Percentiles rank a stretch among this genome's conserved stretches.
These are phyloP conservation scores for Baronia brevicornis DNA, from an alignment of 2,888 invertebrate species.

Conservation along the genomic window DNA sequence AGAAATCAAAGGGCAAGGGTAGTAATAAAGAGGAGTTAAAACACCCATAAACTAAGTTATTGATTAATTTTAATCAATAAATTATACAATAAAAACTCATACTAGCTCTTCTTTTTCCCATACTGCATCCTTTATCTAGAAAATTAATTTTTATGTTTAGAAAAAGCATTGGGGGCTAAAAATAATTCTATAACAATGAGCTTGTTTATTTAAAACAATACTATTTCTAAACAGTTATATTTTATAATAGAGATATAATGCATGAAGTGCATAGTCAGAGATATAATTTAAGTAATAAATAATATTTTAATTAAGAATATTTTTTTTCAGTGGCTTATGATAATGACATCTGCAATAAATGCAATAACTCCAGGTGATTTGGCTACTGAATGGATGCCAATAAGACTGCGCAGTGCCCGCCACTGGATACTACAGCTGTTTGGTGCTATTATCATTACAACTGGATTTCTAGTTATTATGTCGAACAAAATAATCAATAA, in stretches of 20 bases:
- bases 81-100: too few relatives aligned
- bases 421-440: conserved; percentile 66
- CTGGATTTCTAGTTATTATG: conserved; percentile 58
- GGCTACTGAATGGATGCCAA: conserved; percentile 72
- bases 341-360: conserved; percentile 67
- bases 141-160: too few relatives aligned
- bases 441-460: conserved; percentile 37
- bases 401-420: conserved; percentile 59
- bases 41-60: too few relatives aligned
- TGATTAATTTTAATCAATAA: too few relatives aligned
- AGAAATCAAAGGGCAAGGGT: too few relatives aligned
- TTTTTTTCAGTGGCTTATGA: conserved; percentile 59
- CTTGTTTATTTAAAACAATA: not conserved
- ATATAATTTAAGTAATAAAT: not conserved
- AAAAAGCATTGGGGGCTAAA: too few relatives aligned
- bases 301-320: conserved; percentile 6
- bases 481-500: conserved; percentile 52
- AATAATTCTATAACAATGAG: not conserved
- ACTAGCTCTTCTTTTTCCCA: too few relatives aligned
- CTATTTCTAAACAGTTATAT: too few relatives aligned
- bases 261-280: too few relatives aligned
- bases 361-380: conserved; percentile 65
- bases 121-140: too few relatives aligned
- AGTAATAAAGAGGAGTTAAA: too few relatives aligned
- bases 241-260: too few relatives aligned